These are phyloP conservation scores for Drosophila monieri DNA, from an alignment of 2,888 invertebrate species.

Conservation along the genomic window DNA sequence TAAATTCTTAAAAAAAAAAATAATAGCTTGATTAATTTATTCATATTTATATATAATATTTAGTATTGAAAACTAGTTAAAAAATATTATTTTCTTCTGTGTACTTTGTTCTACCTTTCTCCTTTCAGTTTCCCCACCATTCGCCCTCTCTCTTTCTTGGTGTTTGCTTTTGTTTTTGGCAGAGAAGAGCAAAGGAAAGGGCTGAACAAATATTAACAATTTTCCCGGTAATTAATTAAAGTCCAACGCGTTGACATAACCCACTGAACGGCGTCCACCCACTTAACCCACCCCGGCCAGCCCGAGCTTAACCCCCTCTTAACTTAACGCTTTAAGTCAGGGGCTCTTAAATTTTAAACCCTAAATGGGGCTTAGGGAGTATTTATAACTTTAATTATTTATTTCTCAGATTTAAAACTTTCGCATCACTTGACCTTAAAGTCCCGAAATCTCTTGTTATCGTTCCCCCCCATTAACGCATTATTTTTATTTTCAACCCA, in stretches of 20 bases:
- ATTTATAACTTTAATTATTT: neutral
- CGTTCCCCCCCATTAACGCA: neutral
- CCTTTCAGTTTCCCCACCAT: neutral
- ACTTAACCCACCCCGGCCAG: conserved; percentile 1
- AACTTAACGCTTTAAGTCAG: conserved; percentile 5
- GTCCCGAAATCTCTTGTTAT: neutral
- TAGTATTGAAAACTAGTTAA: no score
- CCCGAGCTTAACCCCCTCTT: conserved; percentile 21
- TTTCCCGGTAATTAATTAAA: conserved; percentile 76
- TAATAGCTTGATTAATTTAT: no score
- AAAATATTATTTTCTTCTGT: neutral
- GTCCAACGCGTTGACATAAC: conserved; percentile 52
- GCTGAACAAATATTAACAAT: conserved; percentile 76
- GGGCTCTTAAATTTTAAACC: neutral
- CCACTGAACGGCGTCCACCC: conserved; percentile 20
- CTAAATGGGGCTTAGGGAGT: neutral
- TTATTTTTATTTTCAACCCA: neutral
- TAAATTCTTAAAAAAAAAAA: no score
- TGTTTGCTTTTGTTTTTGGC: conserved; percentile 27
- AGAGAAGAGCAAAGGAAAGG: conserved; percentile 9
- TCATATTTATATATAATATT: no score
- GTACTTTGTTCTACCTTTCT: neutral
- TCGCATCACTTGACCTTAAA: neutral
- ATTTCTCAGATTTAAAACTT: neutral
- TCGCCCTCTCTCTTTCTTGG: conserved; percentile 6